Percentiles rank a stretch among this genome's conserved stretches.
These are phyloP conservation scores for Plagodis dolabraria DNA, from an alignment of 2,888 invertebrate species.

Conservation along the genomic window DNA sequence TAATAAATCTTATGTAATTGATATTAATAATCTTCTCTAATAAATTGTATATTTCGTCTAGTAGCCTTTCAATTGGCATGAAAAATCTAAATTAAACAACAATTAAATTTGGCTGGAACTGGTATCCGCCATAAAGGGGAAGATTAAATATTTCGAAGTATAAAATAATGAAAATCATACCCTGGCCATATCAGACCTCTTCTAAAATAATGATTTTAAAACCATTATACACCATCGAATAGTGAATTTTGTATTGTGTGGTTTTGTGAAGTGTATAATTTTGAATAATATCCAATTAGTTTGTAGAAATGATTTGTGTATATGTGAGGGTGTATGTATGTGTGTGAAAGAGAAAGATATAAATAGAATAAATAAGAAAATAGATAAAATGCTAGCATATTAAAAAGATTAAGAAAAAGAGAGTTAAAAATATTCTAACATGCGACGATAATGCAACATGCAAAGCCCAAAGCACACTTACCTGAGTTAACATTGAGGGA, in stretches of 20 bases:
- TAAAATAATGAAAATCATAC: slow-evolving; percentile 68
- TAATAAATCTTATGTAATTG: no score
- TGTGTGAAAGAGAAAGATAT: slow-evolving; percentile 67
- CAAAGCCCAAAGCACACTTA: slow-evolving; percentile 73
- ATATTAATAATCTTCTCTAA: no score
- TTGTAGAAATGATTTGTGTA: slow-evolving; percentile 60
- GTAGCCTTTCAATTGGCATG: no score
- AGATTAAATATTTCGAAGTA: no score
- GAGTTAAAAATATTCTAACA: slow-evolving; percentile 49
- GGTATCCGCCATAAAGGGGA: no score
- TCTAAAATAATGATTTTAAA: slow-evolving; percentile 55
- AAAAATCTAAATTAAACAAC: no score
- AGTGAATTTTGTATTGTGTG: slow-evolving; percentile 66
- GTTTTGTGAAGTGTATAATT: slow-evolving; percentile 78
- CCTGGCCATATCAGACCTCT: slow-evolving; percentile 79
- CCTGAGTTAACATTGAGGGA: slow-evolving; percentile 51
- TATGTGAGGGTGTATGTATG: slow-evolving; percentile 54
- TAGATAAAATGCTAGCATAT: slow-evolving; percentile 70
- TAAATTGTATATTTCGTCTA: no score
- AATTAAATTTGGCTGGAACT: no score
- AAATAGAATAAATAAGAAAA: slow-evolving; percentile 67
- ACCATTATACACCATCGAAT: slow-evolving; percentile 38
- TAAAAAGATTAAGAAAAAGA: slow-evolving; percentile 54
- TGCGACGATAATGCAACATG: slow-evolving; percentile 73
- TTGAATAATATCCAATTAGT: slow-evolving; percentile 72